Percentiles rank a stretch among this genome's conserved stretches.
These are phyloP conservation scores for Argyresthia goedartella DNA, from an alignment of 2,888 invertebrate species.

Conservation along the genomic window DNA sequence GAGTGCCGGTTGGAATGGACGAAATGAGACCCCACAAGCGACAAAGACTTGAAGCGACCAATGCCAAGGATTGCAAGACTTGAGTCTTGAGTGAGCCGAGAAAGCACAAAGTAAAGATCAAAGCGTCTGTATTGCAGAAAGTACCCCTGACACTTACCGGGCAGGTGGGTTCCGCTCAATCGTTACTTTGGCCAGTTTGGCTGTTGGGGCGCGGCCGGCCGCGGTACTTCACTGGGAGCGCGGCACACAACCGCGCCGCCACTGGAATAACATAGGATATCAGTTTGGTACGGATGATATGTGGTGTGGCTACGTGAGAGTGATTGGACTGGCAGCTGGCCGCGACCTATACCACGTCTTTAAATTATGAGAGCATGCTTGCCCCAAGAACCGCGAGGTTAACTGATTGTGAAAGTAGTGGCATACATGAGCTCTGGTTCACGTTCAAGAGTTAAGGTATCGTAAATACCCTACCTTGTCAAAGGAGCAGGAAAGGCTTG, in stretches of 20 bases:
- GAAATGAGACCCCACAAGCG: too few relatives aligned
- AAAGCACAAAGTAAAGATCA: conserved; percentile 70
- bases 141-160: conserved; percentile 69
- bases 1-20: too few relatives aligned
- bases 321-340: conserved; percentile 62
- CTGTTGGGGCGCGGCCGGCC: conserved; percentile 59
- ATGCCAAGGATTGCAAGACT: too few relatives aligned
- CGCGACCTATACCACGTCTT: conserved; percentile 14
- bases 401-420: too few relatives aligned
- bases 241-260: conserved; percentile 35
- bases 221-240: conserved; percentile 48
- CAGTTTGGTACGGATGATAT: conserved; percentile 52
- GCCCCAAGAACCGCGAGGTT: too few relatives aligned
- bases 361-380: too few relatives aligned
- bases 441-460: too few relatives aligned
- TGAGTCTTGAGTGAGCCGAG: conserved; percentile 24
- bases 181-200: conserved; percentile 64
- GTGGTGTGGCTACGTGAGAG: conserved; percentile 56
- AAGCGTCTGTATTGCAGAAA: conserved; percentile 57
- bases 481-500: conserved; percentile 84
- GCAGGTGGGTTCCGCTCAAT: conserved; percentile 65
- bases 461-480: conserved; percentile 74
- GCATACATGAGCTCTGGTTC: too few relatives aligned
- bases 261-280: conserved; percentile 66
- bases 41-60: too few relatives aligned